phyloP scores from a whole-genome alignment of 2,888 invertebrate species.

The Troilus luridus region DNA sequence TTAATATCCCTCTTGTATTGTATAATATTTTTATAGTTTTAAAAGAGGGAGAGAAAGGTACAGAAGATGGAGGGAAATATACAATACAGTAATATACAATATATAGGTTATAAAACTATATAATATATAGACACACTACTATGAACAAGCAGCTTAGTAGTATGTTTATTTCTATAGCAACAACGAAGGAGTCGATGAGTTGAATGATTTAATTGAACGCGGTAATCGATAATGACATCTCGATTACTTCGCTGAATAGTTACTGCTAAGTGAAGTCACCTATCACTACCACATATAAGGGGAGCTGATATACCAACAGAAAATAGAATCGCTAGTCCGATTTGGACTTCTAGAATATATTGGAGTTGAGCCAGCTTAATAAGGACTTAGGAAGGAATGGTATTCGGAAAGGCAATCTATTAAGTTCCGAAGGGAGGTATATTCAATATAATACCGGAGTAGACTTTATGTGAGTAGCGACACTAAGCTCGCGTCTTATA shows the following conservation, averaged over 20 bases:
- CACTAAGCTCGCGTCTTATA: too few species aligned
- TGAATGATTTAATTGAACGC: too few species aligned
- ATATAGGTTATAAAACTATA: too few species aligned
- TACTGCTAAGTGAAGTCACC: neutral
- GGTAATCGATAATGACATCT: neutral
- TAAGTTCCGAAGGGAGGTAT: neutral
- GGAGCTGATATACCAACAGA: neutral
- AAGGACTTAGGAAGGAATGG: neutral
- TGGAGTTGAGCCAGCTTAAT: neutral
- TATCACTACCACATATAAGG: neutral
- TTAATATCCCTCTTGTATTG: too few species aligned
- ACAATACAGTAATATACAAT: too few species aligned
- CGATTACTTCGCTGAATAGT: neutral
- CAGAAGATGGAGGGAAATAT: too few species aligned
- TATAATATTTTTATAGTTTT: too few species aligned
- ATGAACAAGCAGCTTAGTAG: too few species aligned
- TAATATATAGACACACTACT: too few species aligned
- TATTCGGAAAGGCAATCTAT: neutral
- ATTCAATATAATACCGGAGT: neutral
- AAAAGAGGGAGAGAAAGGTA: too few species aligned
- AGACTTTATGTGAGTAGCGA: too few species aligned
- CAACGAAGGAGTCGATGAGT: neutral
- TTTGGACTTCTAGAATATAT: neutral
- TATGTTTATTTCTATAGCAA: too few species aligned
- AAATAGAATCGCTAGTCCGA: neutral